phyloP scores from a whole-genome alignment of 2,888 invertebrate species.

The Gerris lacustris region DNA sequence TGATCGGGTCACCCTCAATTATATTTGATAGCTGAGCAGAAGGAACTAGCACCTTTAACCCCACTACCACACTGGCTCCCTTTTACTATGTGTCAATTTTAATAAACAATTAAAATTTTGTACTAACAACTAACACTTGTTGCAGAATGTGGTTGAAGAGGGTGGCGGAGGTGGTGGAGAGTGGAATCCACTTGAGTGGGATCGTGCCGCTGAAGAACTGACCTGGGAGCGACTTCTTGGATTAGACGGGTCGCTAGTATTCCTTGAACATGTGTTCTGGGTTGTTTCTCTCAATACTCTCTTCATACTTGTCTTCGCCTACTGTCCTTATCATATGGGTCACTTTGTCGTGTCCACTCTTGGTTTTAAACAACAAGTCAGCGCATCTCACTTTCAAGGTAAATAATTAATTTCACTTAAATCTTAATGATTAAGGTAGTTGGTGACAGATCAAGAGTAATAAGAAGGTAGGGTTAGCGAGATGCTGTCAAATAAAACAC shows the following conservation, averaged over 20 bases:
- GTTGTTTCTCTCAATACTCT: slow-evolving; percentile 92
- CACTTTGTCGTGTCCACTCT: slow-evolving; percentile 63
- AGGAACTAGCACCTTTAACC: too few relatives aligned
- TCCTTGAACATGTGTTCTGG: slow-evolving; percentile 98
- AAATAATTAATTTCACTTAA: background rate
- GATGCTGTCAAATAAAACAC: too few relatives aligned
- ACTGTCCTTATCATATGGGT: slow-evolving; percentile 92
- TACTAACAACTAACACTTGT: background rate
- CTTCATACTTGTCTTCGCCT: slow-evolving; percentile 94
- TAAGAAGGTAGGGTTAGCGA: too few relatives aligned
- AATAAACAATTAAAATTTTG: too few relatives aligned
- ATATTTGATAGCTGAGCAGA: too few relatives aligned
- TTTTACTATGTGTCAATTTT: too few relatives aligned
- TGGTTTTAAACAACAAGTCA: slow-evolving; percentile 52
- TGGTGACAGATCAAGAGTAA: too few relatives aligned
- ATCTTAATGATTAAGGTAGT: too few relatives aligned
- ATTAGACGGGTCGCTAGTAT: slow-evolving; percentile 89
- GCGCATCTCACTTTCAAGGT: slow-evolving; percentile 80
- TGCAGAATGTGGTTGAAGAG: background rate
- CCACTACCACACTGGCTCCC: too few relatives aligned
- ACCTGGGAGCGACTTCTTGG: slow-evolving; percentile 96
- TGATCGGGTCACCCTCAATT: too few relatives aligned
- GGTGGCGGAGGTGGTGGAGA: slow-evolving; percentile 51
- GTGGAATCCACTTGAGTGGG: slow-evolving; percentile 99
- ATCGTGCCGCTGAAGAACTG: slow-evolving; percentile 89